These are phyloP conservation scores for Dioctria linearis DNA, from an alignment of 2,888 invertebrate species.

Conservation along the genomic window DNA sequence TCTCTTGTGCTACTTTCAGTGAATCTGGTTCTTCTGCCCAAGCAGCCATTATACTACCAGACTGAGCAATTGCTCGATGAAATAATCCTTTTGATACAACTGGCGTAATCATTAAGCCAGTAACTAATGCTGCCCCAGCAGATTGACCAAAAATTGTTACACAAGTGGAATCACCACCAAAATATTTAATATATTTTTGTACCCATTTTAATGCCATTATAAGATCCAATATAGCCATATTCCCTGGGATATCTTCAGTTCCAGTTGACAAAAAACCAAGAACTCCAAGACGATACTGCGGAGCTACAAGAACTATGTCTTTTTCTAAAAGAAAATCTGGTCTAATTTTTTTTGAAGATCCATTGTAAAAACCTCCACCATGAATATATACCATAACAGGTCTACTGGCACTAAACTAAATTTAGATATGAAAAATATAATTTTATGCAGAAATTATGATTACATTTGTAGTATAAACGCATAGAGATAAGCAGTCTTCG, in stretches of 20 bases:
- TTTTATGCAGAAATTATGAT: conserved; percentile 42
- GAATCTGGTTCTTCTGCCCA: conserved; percentile 72
- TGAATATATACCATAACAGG: conserved; percentile 72
- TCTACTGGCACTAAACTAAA: conserved; percentile 55
- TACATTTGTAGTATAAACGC: conserved; percentile 69
- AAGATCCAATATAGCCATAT: conserved; percentile 73
- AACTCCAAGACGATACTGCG: conserved; percentile 73
- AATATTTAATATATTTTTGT: conserved; percentile 70
- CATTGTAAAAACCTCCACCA: conserved; percentile 70
- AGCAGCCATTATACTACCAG: conserved; percentile 72
- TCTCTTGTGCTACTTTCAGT: conserved; percentile 63
- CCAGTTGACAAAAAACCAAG: conserved; percentile 73
- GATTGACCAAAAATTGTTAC: conserved; percentile 74
- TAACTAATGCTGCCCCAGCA: conserved; percentile 72
- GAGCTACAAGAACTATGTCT: conserved; percentile 72
- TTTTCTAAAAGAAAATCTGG: conserved; percentile 70
- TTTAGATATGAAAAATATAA: neutral
- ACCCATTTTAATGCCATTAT: conserved; percentile 73
- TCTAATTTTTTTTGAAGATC: conserved; percentile 67
- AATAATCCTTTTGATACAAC: conserved; percentile 67
- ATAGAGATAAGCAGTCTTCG: conserved; percentile 69
- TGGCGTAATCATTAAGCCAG: conserved; percentile 71
- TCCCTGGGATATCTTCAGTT: conserved; percentile 72
- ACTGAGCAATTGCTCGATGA: conserved; percentile 72
- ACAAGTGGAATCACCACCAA: conserved; percentile 72